Conservation (phyloP, 2,113 vertebrate species). For the Origma solitaria region DNA sequence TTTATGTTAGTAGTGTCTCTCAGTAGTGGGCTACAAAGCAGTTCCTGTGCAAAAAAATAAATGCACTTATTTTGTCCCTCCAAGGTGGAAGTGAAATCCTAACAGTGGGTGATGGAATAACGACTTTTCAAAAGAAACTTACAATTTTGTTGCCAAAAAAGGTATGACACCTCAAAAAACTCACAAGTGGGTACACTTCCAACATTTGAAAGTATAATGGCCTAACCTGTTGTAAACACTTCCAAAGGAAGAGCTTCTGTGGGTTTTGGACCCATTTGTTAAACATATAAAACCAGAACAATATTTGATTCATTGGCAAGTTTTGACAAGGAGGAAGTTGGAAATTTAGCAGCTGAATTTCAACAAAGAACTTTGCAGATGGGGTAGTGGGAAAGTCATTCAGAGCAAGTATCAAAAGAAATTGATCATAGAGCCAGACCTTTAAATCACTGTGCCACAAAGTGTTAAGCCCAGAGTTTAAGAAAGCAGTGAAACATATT, state of each 20-base stretch:
- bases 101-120: neutral
- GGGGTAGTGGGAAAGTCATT: neutral
- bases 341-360: neutral
- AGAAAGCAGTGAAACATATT: neutral
- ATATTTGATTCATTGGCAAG: neutral
- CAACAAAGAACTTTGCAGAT: neutral
- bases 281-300: neutral
- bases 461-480: neutral
- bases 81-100: neutral
- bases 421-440: neutral
- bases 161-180: neutral
- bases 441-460: no score
- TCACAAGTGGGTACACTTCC: no score
- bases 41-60: neutral
- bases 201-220: neutral
- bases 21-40: neutral
- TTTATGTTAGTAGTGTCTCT: neutral
- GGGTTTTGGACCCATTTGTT: neutral
- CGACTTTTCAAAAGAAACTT: neutral
- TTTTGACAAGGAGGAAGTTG: neutral
- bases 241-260: rapidly evolving
- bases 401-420: neutral
- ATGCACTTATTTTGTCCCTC: neutral
- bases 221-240: rapidly evolving
- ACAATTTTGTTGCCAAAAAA: neutral